A percentile compares a stretch with the other conserved stretches of the same genome.
Conservation (phyloP, 2,113 vertebrate species). For the Toxostoma redivivum region DNA sequence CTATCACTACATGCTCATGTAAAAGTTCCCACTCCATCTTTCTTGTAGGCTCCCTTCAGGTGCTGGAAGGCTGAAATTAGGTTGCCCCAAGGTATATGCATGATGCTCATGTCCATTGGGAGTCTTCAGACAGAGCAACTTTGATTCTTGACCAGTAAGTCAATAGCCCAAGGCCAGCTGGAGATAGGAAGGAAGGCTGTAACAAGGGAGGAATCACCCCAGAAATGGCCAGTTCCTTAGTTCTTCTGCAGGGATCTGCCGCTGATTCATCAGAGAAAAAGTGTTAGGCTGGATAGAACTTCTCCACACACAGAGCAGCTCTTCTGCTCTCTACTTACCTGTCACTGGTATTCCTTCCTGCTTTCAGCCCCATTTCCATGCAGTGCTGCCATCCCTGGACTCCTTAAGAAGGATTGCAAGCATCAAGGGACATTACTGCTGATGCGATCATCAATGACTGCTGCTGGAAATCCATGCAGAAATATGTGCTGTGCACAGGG, state of each 20-base stretch:
- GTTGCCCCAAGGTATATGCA: background rate
- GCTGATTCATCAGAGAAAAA: background rate
- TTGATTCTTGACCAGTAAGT: background rate
- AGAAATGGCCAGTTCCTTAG: background rate
- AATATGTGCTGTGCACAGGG: background rate
- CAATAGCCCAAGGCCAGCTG: background rate
- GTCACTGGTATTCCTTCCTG: fast-evolving
- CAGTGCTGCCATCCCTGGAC: background rate
- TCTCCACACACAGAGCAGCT: background rate
- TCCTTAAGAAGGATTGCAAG: slow-evolving; percentile 43
- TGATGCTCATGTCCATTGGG: background rate
- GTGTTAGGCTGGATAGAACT: background rate
- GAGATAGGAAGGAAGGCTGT: background rate
- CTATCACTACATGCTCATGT: background rate
- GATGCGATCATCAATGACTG: background rate
- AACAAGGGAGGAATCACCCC: background rate
- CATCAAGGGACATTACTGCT: background rate
- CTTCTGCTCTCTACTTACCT: background rate
- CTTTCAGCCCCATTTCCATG: background rate
- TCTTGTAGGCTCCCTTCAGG: background rate
- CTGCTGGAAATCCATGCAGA: slow-evolving; percentile 44
- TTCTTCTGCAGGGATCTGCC: background rate
- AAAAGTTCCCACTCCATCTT: background rate
- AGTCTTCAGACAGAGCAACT: background rate
- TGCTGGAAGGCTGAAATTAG: background rate